A percentile compares a stretch with the other conserved stretches of the same genome.
Conservation (phyloP, 1,140 invertebrate species). For the Orchesella cincta region DNA sequence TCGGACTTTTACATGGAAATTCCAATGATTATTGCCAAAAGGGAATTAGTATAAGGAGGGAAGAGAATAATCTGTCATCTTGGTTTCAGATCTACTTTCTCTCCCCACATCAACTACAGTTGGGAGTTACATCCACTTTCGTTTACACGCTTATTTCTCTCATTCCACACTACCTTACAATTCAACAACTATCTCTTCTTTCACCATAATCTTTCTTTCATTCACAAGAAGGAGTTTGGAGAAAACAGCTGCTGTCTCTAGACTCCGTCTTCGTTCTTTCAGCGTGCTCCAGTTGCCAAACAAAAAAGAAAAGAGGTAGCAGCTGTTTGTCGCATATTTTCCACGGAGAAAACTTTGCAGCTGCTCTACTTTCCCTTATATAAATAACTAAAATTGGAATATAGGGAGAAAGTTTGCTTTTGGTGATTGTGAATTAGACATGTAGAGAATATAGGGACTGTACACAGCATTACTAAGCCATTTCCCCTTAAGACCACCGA, state of each 20-base stretch:
- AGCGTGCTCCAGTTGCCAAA: too few species aligned
- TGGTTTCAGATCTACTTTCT: too few species aligned
- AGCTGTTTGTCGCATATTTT: slow-evolving; percentile 2
- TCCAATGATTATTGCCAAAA: background rate
- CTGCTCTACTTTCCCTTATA: background rate
- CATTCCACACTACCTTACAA: background rate
- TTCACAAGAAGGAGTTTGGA: too few species aligned
- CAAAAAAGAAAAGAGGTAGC: background rate
- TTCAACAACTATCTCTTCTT: background rate
- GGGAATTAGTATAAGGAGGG: background rate
- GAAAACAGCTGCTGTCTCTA: too few species aligned
- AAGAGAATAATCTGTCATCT: slow-evolving; percentile 6
- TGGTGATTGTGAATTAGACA: too few species aligned
- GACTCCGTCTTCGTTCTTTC: too few species aligned
- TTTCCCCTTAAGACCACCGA: too few species aligned
- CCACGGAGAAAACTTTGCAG: slow-evolving; percentile 8
- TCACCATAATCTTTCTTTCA: background rate
- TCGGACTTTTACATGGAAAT: background rate
- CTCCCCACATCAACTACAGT: background rate
- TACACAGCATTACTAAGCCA: too few species aligned
- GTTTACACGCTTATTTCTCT: background rate
- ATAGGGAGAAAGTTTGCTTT: too few species aligned
- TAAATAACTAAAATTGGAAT: too few species aligned
- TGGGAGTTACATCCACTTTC: background rate
- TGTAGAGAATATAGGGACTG: too few species aligned